Evolutionary conservation across 2,888 invertebrate species (phyloP).

Genomic region (Boloria selene): DNA sequence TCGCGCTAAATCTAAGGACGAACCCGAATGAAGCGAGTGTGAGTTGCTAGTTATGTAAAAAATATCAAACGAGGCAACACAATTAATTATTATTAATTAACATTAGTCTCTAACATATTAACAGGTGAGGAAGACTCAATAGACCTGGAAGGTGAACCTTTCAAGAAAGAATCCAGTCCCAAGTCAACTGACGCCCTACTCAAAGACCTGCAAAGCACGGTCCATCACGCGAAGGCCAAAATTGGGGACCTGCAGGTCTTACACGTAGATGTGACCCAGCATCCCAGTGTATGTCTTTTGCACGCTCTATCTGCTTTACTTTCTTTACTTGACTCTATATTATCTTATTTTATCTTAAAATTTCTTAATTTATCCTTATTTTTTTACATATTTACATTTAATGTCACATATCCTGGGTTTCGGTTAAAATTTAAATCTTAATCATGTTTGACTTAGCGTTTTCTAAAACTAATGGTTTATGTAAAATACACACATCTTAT

Average conservation of each 20-base stretch:
- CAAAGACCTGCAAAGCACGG: constrained; percentile 81
- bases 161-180: constrained; percentile 59
- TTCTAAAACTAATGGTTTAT: too few species aligned
- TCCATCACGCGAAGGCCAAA: constrained; percentile 83
- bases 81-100: too few species aligned
- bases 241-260: constrained; percentile 85
- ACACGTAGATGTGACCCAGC: constrained; percentile 64
- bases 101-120: too few species aligned
- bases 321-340: constrained; percentile 18
- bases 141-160: constrained; percentile 45
- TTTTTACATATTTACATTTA: too few species aligned
- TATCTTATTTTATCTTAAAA: constrained; percentile 18
- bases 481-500: too few species aligned
- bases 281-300: constrained; percentile 70
- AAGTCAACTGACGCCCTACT: constrained; percentile 66
- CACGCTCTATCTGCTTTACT: constrained; percentile 62
- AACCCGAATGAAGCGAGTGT: too few species aligned
- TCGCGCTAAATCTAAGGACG: too few species aligned
- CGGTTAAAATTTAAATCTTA: too few species aligned
- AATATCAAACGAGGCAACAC: too few species aligned
- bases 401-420: too few species aligned
- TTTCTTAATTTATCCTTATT: background rate
- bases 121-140: constrained; percentile 73
- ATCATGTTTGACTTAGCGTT: too few species aligned
- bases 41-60: too few species aligned